These are phyloP conservation scores for Drosophila colorata DNA, from an alignment of 2,888 invertebrate genomes.

Conservation along the genomic window DNA sequence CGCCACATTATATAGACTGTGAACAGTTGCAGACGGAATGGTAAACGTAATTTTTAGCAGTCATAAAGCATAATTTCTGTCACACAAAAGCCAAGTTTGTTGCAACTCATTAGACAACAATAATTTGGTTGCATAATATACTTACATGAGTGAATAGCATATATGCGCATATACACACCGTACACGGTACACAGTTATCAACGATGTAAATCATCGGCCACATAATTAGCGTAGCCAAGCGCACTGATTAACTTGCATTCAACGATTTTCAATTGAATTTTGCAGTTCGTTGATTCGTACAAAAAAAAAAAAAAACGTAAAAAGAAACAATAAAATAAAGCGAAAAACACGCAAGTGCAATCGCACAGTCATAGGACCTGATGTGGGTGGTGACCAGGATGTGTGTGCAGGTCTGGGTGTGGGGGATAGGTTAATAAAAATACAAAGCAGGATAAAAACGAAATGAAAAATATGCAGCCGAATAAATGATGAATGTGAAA, in stretches of 20 bases:
- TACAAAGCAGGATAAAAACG: slow-evolving; percentile 56
- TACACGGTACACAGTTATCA: slow-evolving; percentile 28
- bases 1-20: background rate
- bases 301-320: slow-evolving; percentile 38
- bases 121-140: slow-evolving; percentile 33
- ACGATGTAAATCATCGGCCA: slow-evolving; percentile 54
- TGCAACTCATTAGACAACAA: slow-evolving; percentile 59
- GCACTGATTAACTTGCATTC: slow-evolving; percentile 82
- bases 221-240: slow-evolving; percentile 82
- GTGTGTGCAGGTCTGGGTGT: background rate
- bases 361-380: slow-evolving; percentile 36
- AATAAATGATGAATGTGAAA: slow-evolving; percentile 78
- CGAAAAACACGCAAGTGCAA: slow-evolving; percentile 51
- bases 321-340: slow-evolving; percentile 31
- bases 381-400: slow-evolving; percentile 17
- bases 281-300: slow-evolving; percentile 74
- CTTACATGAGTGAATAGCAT: background rate
- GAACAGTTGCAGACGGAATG: background rate
- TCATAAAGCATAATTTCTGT: slow-evolving; percentile 20
- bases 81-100: slow-evolving; percentile 39
- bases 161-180: background rate
- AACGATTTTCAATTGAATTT: slow-evolving; percentile 82
- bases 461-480: slow-evolving; percentile 63
- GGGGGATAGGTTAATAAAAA: slow-evolving; percentile 53
- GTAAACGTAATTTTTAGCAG: slow-evolving; percentile 1